Evolutionary conservation across 1,140 invertebrate species (phyloP).

Genomic region (Cephus cinctus): DNA sequence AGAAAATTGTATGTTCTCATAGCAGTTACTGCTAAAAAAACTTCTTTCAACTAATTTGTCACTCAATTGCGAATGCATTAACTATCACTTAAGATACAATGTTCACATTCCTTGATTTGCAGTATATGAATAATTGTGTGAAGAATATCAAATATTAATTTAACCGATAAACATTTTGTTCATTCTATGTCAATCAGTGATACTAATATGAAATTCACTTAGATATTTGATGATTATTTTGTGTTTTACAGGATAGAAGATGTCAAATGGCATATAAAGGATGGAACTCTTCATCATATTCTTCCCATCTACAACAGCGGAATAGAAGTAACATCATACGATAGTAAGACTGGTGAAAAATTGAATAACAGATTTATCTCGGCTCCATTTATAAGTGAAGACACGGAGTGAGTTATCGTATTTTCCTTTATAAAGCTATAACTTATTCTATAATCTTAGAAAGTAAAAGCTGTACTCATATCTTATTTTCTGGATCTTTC

Average conservation of each 20-base stretch:
- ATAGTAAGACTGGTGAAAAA: constrained; percentile 66
- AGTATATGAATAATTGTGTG: constrained; percentile 10
- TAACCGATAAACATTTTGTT: constrained; percentile 13
- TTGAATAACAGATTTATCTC: constrained; percentile 61
- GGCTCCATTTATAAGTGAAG: constrained; percentile 64
- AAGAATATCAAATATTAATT: background rate
- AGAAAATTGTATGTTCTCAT: no score
- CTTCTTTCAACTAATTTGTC: no score
- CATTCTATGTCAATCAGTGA: constrained; percentile 6
- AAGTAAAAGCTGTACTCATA: constrained; percentile 6
- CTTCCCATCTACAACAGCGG: constrained; percentile 65
- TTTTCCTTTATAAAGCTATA: constrained; percentile 5
- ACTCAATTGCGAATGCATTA: no score
- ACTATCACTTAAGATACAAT: no score
- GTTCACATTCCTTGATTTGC: background rate
- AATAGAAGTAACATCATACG: constrained; percentile 70
- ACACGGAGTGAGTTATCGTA: constrained; percentile 51
- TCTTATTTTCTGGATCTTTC: constrained; percentile 25
- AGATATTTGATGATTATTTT: constrained; percentile 14
- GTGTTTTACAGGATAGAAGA: constrained; percentile 41
- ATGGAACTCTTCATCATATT: constrained; percentile 66
- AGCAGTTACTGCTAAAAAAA: no score
- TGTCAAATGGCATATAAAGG: constrained; percentile 63
- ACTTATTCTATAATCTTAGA: constrained; percentile 4
- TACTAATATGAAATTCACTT: constrained; percentile 8